Conservation (phyloP, 2,113 vertebrate genomes). For the Sinocyclocheilus anophthalmus region DNA sequence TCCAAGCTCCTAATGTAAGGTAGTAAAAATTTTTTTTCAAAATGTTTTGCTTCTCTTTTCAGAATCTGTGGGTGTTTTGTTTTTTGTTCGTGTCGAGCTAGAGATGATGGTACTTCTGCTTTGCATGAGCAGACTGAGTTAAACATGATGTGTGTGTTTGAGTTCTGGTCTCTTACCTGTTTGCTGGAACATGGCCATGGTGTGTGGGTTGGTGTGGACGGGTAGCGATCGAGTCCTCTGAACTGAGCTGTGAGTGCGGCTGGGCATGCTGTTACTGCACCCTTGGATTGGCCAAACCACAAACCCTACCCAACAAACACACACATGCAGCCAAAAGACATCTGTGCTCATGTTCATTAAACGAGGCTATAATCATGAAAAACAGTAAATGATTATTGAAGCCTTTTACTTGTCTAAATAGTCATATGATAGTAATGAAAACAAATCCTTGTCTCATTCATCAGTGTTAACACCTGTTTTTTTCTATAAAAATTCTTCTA, state of each 20-base stretch:
- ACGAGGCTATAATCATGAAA: background rate
- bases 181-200: slow-evolving; percentile 93
- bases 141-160: slow-evolving; percentile 4
- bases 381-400: background rate
- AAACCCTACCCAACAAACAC: slow-evolving; percentile 82
- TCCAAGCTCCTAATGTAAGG: background rate
- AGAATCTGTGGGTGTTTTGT: background rate
- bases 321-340: slow-evolving; percentile 24
- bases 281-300: slow-evolving; percentile 97
- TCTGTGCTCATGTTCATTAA: slow-evolving; percentile 39
- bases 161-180: slow-evolving; percentile 77
- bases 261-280: slow-evolving; percentile 98
- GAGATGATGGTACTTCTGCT: background rate
- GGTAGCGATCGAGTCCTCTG: slow-evolving; percentile 96
- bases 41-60: background rate
- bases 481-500: background rate
- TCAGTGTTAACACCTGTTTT: background rate
- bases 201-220: slow-evolving; percentile 93
- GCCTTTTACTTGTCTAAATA: background rate
- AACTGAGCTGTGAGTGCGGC: slow-evolving; percentile 94
- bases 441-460: background rate
- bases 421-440: background rate
- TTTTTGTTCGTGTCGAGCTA: too few relatives aligned
- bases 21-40: background rate
- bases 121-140: background rate